Percentiles rank a stretch among this genome's conserved stretches.
phyloP scores from a whole-genome alignment of 2,888 invertebrate genomes.

The Hetaerina titia region DNA sequence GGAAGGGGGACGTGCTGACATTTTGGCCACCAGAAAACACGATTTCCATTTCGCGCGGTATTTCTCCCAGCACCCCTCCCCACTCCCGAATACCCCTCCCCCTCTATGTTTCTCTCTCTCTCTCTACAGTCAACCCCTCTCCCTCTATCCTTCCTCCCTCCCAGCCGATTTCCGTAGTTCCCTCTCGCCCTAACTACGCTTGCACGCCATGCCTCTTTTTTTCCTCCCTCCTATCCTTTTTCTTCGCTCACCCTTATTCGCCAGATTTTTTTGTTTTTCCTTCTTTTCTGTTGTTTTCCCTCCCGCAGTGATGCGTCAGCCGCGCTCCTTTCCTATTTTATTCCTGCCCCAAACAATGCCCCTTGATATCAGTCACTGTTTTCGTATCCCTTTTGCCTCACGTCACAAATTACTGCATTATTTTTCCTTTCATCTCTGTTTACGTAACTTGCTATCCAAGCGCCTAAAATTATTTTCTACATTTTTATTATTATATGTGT shows the following conservation, averaged over 20 bases:
- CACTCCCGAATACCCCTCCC: neutral
- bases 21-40: constrained; percentile 3
- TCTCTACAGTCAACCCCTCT: neutral
- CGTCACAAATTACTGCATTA: neutral
- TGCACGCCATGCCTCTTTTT: no score
- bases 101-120: neutral
- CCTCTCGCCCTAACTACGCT: no score
- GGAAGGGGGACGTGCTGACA: neutral
- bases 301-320: neutral
- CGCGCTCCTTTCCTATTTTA: neutral
- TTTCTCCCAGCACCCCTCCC: neutral
- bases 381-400: neutral
- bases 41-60: neutral
- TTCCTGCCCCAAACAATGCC: neutral
- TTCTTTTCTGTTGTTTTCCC: neutral
- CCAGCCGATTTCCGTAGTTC: neutral
- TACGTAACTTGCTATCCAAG: neutral
- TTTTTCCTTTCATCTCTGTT: neutral
- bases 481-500: neutral
- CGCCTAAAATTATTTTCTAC: neutral
- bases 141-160: neutral
- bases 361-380: neutral
- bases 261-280: neutral
- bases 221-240: neutral
- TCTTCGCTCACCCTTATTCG: neutral